Evolutionary conservation across 2,113 vertebrate genomes (phyloP), one percentile per base, ranked within the genome.

Genomic region (Ginglymostoma cirratum): DNA sequence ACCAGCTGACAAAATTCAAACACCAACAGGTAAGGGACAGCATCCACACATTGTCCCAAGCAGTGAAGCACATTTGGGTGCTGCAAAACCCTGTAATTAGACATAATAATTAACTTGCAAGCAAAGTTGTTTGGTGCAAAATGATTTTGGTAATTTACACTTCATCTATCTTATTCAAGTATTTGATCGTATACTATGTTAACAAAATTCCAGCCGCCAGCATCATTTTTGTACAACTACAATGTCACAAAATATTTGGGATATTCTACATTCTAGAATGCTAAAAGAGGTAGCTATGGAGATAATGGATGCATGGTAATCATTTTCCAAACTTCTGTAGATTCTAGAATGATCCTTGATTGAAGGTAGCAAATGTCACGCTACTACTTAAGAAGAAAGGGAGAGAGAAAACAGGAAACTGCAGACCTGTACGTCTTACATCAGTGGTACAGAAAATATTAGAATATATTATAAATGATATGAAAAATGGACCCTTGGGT

Each of bases 1-100:
- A 99, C 99, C 98, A 99, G 98, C 96, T 99, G 98, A 97, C 98
- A 99, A 97, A 99, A 99, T 96, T 99, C 99, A 96, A 99, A 99
- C 94, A 99, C 98, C 96, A 99, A 97, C 93, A 99, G 98, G 96
- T 98, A 99, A 96, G 99, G 99, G 96, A 99, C 98, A 14, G 98
- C 98, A 97, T 99, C 99, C 8, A 99, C 98, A 96, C 98, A 99
- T 24, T 99, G 99, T 23, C 99, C 99, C 52, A 99, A 97, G 96
- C 99, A 99, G 95, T 98, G 99, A 96, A 99, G 98, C 96, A 99
- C 97, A 96, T 99, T 99, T 12, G 99, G 99, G 96, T 99, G 99
- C 97, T 99, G 98, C 96, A 98, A 98, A 96, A 97, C 90, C 85
- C 98, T 98, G 95, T 21, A 96, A 94, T 30, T 76, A 95, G 42